Percentiles rank a stretch among this genome's conserved stretches.
Conservation (phyloP, 92 coral and sea anemone genomes). For the Parazoanthus darwini region DNA sequence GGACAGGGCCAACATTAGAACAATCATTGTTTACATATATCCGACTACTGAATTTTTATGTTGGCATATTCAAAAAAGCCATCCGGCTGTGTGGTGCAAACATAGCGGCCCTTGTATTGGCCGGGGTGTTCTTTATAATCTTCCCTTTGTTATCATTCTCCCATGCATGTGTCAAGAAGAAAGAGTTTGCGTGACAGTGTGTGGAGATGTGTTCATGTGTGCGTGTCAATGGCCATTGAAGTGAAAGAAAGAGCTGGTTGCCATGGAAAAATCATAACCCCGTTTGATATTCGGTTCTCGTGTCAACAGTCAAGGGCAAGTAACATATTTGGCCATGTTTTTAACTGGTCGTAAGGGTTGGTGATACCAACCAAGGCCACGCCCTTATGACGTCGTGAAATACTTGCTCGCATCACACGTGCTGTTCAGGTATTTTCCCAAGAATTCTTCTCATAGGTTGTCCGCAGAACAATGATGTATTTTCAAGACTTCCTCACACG, state of each 20-base stretch:
- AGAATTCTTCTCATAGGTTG: background rate
- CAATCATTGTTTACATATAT: background rate
- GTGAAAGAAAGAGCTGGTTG: background rate
- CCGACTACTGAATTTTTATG: background rate
- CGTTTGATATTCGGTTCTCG: background rate
- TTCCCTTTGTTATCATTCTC: background rate
- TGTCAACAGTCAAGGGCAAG: background rate
- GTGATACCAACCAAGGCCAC: constrained; percentile 4
- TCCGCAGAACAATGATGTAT: too few relatives aligned
- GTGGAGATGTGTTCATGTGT: background rate
- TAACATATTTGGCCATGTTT: background rate
- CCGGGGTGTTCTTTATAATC: background rate
- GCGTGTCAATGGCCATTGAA: background rate
- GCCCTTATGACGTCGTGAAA: background rate
- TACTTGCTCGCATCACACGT: background rate
- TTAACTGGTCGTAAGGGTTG: background rate
- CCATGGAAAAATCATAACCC: background rate
- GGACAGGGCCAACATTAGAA: constrained; percentile 2
- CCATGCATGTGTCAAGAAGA: too few relatives aligned
- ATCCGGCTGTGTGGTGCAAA: background rate
- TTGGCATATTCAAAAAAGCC: background rate
- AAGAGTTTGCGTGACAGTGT: background rate
- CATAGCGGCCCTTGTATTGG: background rate
- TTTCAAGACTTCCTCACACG: too few relatives aligned
- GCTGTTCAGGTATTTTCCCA: background rate